Evolutionary conservation across 2,888 invertebrate species (phyloP).

Genomic region (Megaustenia siamemsis): DNA sequence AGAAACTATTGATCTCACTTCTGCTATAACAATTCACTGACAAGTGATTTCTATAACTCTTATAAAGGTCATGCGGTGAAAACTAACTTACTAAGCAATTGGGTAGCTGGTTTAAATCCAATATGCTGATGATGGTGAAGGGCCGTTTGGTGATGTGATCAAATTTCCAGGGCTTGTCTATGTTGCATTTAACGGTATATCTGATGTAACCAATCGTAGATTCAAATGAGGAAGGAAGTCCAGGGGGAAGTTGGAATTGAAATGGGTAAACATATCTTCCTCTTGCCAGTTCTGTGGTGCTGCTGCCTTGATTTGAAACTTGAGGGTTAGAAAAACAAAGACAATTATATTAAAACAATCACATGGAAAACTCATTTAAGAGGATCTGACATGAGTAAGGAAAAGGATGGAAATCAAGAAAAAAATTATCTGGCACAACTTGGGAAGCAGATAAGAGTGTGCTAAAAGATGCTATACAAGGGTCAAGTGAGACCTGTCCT

Average conservation of each 20-base stretch:
- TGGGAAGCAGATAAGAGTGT: no score
- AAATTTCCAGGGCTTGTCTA: constrained; percentile 91
- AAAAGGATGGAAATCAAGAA: no score
- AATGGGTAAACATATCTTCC: constrained; percentile 90
- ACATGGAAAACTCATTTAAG: no score
- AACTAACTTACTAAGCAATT: constrained; percentile 54
- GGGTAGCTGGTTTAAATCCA: constrained; percentile 86
- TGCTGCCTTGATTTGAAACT: constrained; percentile 56
- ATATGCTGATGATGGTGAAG: constrained; percentile 89
- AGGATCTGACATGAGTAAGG: no score
- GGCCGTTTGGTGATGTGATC: constrained; percentile 90
- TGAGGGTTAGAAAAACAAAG: background rate
- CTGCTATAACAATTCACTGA: background rate
- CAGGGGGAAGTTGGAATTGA: constrained; percentile 85
- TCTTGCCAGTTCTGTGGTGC: constrained; percentile 82
- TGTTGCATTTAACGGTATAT: constrained; percentile 88
- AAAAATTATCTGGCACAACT: no score
- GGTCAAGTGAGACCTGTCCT: no score
- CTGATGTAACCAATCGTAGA: constrained; percentile 84
- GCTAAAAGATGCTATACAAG: no score
- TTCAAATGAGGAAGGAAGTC: constrained; percentile 76
- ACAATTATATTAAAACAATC: no score
- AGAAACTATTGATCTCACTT: no score
- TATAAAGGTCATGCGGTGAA: no score
- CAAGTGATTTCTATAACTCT: background rate